Evolutionary conservation across 2,113 vertebrate genomes (phyloP).

Genomic region (Panurus biarmicus): DNA sequence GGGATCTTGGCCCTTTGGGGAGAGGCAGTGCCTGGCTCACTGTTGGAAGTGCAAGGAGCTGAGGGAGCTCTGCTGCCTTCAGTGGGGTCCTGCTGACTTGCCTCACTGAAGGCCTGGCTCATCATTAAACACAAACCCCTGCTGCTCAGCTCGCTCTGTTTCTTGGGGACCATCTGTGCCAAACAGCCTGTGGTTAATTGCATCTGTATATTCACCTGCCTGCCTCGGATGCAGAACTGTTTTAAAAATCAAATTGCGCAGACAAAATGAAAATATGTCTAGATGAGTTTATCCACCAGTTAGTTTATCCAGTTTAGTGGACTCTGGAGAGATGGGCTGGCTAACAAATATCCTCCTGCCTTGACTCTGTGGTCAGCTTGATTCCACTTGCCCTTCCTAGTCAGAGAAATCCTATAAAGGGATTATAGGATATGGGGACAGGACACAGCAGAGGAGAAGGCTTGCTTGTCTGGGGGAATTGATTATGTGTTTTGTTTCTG

Average conservation of each 20-base stretch:
- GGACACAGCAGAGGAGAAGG: not conserved
- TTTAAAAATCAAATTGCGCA: not conserved
- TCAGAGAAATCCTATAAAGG: conserved; percentile 1
- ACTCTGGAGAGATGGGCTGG: not conserved
- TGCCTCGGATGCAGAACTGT: not conserved
- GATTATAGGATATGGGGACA: not conserved
- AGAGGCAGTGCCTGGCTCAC: not conserved
- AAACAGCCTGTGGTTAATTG: conserved; percentile 10
- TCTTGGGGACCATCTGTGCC: conserved; percentile 51
- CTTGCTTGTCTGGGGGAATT: not conserved
- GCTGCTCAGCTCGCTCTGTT: not conserved
- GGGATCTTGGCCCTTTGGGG: not conserved
- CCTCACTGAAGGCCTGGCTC: not conserved
- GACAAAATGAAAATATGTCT: not conserved
- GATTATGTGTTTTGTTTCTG: not conserved
- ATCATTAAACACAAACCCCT: conserved; percentile 15
- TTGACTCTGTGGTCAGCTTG: not conserved
- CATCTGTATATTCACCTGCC: not conserved
- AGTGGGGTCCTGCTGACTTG: not conserved
- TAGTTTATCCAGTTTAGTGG: too few relatives aligned
- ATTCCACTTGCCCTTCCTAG: not conserved
- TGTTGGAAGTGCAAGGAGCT: not conserved
- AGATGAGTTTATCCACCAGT: not conserved
- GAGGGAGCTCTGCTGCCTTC: not conserved
- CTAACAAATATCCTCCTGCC: not conserved